Base-by-base conservation (phyloP, 2,113 vertebrate species). In the Vulpes lagopus region DNA sequence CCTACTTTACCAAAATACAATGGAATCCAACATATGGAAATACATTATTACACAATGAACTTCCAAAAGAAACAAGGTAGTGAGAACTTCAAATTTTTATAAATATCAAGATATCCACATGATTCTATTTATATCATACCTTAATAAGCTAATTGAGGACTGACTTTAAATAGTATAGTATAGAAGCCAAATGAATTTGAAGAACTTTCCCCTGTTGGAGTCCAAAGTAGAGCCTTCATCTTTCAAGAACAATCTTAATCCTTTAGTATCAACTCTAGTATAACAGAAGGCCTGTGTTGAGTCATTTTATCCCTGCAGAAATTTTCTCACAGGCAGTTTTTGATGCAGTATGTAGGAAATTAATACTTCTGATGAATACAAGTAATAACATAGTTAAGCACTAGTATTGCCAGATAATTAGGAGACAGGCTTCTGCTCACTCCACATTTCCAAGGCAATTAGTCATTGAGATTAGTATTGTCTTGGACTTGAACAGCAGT, bases 1-100 rank as follows among this genome's bases (percentile, higher is more conserved):
- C 20, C 27, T 53, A 83, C 43, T 71, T 92, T 53, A 53, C 38
- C 59, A 91, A 95, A 96, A 94, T 51, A 80, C 67, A 59, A n/a
- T 71, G 19, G 95, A 94, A 62, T 88, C 27, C 27, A 94, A 84
- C 22, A 17, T 69, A 49, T 0, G 1, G 65, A 79, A 87, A 69
- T 8, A 74, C 5, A 79, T 4, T 32, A 92, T 35, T 79, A 3
- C 17, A 30, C 11, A 64, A 73, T 8, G 43, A 79, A 91, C 25
- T 60, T 49, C 60, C 22, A 22, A 55, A 96, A 64, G 9, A 83
- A 76, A 12, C 8, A 79, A 62, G 38, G 19, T 4, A 55, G 43
- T 87, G 67, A 81, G 20, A 30, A 17, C 6, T 27, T 87, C 79
- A 43, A 65, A 65, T 27, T 22, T 88, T 80, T 59, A 80, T 64